Base-by-base conservation (phyloP, 2,113 vertebrate species). In the Otis tarda region DNA sequence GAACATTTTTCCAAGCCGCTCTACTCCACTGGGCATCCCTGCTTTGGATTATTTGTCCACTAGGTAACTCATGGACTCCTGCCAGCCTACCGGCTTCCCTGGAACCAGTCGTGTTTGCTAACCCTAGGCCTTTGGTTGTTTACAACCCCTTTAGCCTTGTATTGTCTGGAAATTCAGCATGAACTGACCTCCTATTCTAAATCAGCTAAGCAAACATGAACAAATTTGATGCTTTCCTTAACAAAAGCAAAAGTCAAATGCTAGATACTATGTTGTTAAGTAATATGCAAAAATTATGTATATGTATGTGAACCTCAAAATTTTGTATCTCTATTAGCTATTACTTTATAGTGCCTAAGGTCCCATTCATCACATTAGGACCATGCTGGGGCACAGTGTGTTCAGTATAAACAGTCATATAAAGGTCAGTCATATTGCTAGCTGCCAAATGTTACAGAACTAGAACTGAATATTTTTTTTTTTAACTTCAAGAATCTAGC, bases 101-200 rank as follows among this genome's bases (percentile, higher is more conserved):
- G 64, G 69, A 93, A 79, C 61, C n/a, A n/a, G 37, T 47, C 0
- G 0, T 75, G 8, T 87, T 93, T 83, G 47, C 78, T 83, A 95
- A 88, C 68, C 13, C 59, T 56, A n/a, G 43, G 43, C 37, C 47
- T 90, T 73, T 79, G 31, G 67, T 57, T 92, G 70, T 55, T 93
- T 92, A 68, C 65, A 90, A 90, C 24, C n/a, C 45, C 31, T 83
- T 71, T 49, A 81, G 56, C 33, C 81, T 83, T 78, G 47, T 81
- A 68, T 55, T 78, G 12, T 87, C 86, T 83, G 76, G 65, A 89
- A 93, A 81, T 59, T 92, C 83, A 92, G 43, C 60, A 45, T 59
- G 79, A 90, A 52, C 53, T 71, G 79, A 81, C 56, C 50, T 91
- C 77, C 13, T 78, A 80, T 81, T 92, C 83, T 89, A 92, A 96